Evolutionary conservation across 2,797 vertebrate species (phyloP).

Genomic region (Falco cherrug): DNA sequence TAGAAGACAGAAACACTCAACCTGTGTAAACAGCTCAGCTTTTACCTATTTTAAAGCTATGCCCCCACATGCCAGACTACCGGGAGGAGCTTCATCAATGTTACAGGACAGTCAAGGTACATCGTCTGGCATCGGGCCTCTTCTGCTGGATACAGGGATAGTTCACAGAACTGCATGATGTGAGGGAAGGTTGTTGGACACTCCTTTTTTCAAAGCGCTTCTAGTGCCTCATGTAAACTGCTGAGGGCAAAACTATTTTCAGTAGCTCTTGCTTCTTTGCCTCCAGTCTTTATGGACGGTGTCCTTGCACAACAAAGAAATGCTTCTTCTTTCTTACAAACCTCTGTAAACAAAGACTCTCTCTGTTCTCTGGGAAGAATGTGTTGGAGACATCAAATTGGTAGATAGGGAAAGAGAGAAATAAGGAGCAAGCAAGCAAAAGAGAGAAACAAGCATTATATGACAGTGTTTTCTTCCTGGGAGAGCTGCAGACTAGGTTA

Average conservation of each 20-base stretch:
- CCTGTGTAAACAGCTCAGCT: not conserved
- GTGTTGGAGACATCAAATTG: not conserved
- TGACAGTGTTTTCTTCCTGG: not conserved
- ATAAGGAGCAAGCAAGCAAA: not conserved
- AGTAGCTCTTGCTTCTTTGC: not conserved
- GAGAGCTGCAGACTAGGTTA: not conserved
- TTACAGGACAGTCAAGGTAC: not conserved
- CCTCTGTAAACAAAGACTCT: not conserved
- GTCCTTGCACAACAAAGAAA: not conserved
- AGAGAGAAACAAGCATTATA: not conserved
- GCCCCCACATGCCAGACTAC: not conserved
- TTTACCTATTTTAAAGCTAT: not conserved
- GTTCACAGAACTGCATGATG: not conserved
- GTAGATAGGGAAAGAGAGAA: not conserved
- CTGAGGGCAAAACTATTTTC: not conserved
- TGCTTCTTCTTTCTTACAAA: not conserved
- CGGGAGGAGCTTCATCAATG: not conserved
- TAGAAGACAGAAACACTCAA: not conserved
- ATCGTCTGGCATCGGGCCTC: not conserved
- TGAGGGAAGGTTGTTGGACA: not conserved
- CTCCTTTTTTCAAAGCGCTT: not conserved
- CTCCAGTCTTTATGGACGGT: not conserved
- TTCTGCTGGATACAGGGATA: not conserved
- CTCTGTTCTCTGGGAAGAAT: not conserved
- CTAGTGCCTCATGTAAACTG: not conserved